Conservation (phyloP, 2,797 vertebrate species). For the Crenichthys baileyi region DNA sequence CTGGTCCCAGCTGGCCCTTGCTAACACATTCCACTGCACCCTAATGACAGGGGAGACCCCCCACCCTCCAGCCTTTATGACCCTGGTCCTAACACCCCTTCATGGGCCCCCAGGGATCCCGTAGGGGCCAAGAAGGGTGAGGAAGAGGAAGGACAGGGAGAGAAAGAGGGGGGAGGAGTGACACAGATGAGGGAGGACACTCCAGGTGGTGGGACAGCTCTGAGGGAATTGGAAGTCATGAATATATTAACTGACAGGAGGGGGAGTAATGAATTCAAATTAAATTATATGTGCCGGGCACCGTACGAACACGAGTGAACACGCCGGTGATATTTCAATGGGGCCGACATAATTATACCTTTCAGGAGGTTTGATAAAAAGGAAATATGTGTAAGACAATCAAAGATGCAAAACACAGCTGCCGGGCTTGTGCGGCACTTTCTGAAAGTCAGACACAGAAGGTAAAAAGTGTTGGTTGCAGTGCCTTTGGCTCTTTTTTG, state of each 20-base stretch:
- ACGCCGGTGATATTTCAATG: conserved; percentile 81
- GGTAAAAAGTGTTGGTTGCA: conserved; percentile 3
- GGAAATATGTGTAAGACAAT: conserved; percentile 77
- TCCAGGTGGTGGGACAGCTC: conserved; percentile 86
- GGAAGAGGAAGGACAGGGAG: conserved; percentile 55
- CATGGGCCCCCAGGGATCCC: conserved; percentile 82
- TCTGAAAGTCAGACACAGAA: conserved; percentile 54
- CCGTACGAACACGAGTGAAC: conserved; percentile 73
- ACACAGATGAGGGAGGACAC: conserved; percentile 88
- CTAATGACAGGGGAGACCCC: conserved; percentile 81
- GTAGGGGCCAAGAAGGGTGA: conserved; percentile 69
- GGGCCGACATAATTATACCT: conserved; percentile 84
- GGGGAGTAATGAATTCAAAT: conserved; percentile 89
- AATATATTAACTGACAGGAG: conserved; percentile 88
- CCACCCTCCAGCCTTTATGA: conserved; percentile 73
- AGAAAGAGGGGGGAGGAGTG: conserved; percentile 67
- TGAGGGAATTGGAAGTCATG: conserved; percentile 88
- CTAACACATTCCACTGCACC: conserved; percentile 88
- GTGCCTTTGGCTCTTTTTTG: neutral
- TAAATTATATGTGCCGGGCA: conserved; percentile 86
- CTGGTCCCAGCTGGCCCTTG: conserved; percentile 85
- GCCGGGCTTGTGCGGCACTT: conserved; percentile 40
- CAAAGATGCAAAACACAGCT: conserved; percentile 70
- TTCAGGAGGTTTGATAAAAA: conserved; percentile 79
- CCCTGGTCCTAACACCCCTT: conserved; percentile 83